Conservation (phyloP, 2,113 vertebrate genomes). For the Dasyurus viverrinus region DNA sequence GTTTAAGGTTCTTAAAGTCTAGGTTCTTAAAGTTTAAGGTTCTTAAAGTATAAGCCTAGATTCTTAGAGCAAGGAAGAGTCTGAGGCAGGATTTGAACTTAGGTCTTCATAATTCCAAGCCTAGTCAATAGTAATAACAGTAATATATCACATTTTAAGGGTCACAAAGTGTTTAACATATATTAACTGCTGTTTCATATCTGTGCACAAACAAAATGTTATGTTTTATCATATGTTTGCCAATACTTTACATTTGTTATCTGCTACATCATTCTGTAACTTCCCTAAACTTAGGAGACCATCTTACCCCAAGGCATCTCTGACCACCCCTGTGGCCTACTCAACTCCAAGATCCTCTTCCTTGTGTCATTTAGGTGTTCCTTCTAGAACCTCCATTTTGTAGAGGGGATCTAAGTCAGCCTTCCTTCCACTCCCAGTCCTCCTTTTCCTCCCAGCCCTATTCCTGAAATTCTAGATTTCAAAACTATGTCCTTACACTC, state of each 20-base stretch:
- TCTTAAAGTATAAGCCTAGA: not conserved
- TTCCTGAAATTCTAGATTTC: not conserved
- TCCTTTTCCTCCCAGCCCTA: not conserved
- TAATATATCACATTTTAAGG: not conserved
- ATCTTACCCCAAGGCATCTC: not conserved
- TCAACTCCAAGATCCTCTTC: too few relatives aligned
- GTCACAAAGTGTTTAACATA: too few relatives aligned
- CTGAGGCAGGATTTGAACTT: not conserved
- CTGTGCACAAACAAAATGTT: not conserved
- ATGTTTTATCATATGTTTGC: not conserved
- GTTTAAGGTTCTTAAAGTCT: not conserved
- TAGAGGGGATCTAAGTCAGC: not conserved
- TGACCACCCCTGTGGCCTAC: not conserved
- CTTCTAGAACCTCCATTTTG: not conserved
- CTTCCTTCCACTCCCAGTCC: not conserved
- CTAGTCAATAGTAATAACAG: not conserved
- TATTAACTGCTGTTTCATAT: not conserved
- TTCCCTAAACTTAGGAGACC: not conserved
- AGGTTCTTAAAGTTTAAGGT: not conserved
- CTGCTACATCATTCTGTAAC: not conserved
- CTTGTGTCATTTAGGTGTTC: not conserved
- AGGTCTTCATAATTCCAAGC: not conserved
- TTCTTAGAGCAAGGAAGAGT: not conserved
- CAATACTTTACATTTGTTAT: not conserved
- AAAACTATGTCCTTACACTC: not conserved